These are phyloP conservation scores for Lasius platythorax DNA, from an alignment of 2,888 invertebrate genomes.

Conservation along the genomic window DNA sequence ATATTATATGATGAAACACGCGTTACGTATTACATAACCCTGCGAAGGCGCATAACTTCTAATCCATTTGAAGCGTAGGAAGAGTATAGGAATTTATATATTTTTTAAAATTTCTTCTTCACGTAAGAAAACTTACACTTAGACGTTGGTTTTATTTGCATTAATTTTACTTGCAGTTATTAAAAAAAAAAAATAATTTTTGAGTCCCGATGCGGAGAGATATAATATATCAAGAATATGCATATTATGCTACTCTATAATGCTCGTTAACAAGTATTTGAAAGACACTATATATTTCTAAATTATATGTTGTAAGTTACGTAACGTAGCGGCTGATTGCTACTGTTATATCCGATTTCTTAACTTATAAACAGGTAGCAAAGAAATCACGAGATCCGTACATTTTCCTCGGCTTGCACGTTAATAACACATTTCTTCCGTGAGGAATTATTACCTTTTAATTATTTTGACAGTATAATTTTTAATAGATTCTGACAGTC, in stretches of 20 bases:
- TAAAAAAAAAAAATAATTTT: not conserved
- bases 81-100: not conserved
- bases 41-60: not conserved
- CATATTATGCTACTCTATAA: not conserved
- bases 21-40: not conserved
- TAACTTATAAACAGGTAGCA: not conserved
- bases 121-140: not conserved
- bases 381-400: not conserved
- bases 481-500: not conserved
- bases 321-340: not conserved
- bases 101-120: not conserved
- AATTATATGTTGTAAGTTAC: conserved; percentile 10
- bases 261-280: not conserved
- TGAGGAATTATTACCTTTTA: conserved; percentile 5
- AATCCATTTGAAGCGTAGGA: not conserved
- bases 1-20: conserved; percentile 16
- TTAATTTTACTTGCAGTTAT: not conserved
- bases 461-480: conserved; percentile 18
- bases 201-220: not conserved
- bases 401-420: not conserved
- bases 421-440: conserved; percentile 20
- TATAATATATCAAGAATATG: not conserved
- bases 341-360: conserved; percentile 7
- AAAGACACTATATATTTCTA: not conserved
- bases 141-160: not conserved